Evolutionary conservation across 2,797 vertebrate species (phyloP), one percentile per base, ranked within the genome.

Genomic region (Urophycis tenuis): DNA sequence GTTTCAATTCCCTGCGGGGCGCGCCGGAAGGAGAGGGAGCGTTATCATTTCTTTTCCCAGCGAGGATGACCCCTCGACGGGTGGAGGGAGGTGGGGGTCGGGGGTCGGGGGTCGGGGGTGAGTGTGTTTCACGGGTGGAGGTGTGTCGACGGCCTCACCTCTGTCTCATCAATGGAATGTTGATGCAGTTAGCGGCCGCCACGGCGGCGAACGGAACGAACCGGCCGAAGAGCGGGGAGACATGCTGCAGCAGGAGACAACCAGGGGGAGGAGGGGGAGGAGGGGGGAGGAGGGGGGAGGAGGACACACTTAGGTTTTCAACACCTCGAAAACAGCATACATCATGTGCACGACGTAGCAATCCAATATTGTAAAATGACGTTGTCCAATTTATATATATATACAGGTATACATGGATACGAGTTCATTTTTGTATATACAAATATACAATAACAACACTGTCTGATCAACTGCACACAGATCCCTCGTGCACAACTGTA

Each of bases 161-260:
- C 91, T 99, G 98, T 87, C 98, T 95, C 98, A 99, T 99, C 79
- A 99, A 89, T 0, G 98, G 98, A 85, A 99, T 99, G 84, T 99
- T 99, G 91, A 98, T 99, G 88, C 98, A 99, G 88, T 99, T 99
- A 78, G 98, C 98, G 87, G 98, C 95, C 75, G 98, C 98, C 29
- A 99, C 98, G 45, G 98, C 98, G 90, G 97, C 98, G 73, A 98
- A 99, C 35, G 98, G 98, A 82, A 99, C 98, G 81, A 99, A 97
- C 12, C 98, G 95, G 89, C 97, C 98, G 87, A 98, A 87, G 81
- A 99, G 94, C 32, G 97, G 97, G 0, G 96, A 96, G 82, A 98
- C 85, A 0, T 91, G 97, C 98, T 99, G 87, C 74, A 80, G 86
- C 78, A 83, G 79, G 82, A 78, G 73, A 77, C 60, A 76, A 30